Evolutionary conservation across 2,888 invertebrate genomes (phyloP).

Genomic region (Apotomis capreana): DNA sequence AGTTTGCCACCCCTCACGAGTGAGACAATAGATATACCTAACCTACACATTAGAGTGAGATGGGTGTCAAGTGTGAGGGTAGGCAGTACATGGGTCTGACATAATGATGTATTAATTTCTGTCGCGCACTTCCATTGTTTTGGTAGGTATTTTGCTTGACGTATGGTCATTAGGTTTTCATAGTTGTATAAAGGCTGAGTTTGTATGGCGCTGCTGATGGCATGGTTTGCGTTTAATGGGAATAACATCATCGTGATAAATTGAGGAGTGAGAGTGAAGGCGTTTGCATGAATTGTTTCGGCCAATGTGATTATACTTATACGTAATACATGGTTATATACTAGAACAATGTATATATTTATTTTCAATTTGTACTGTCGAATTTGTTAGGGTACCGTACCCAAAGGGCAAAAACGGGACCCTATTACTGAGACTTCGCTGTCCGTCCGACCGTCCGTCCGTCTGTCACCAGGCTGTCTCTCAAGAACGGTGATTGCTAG

Average conservation of each 20-base stretch:
- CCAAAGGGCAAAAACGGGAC: too few relatives aligned
- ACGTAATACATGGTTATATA: too few relatives aligned
- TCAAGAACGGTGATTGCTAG: too few relatives aligned
- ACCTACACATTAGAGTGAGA: conserved; percentile 51
- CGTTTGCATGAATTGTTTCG: conserved; percentile 17
- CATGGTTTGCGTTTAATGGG: conserved; percentile 75
- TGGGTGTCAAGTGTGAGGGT: conserved; percentile 56
- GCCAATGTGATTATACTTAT: not conserved
- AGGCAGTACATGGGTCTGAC: conserved; percentile 74
- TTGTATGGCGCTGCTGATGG: conserved; percentile 63
- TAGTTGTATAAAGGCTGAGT: conserved; percentile 79
- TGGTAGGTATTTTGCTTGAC: conserved; percentile 82
- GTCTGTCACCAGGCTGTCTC: too few relatives aligned
- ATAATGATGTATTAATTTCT: conserved; percentile 84
- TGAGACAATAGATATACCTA: conserved; percentile 48
- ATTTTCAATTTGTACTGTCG: too few relatives aligned
- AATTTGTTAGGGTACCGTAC: too few relatives aligned
- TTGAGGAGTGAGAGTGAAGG: conserved; percentile 46
- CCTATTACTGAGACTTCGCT: too few relatives aligned
- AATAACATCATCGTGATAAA: conserved; percentile 66
- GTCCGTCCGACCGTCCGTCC: too few relatives aligned
- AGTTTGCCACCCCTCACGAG: conserved; percentile 67
- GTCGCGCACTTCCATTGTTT: conserved; percentile 80
- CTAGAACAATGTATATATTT: too few relatives aligned
- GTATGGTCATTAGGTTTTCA: conserved; percentile 83